These are phyloP conservation scores for Crypturellus undulatus DNA, from an alignment of 2,113 vertebrate genomes.

Conservation along the genomic window DNA sequence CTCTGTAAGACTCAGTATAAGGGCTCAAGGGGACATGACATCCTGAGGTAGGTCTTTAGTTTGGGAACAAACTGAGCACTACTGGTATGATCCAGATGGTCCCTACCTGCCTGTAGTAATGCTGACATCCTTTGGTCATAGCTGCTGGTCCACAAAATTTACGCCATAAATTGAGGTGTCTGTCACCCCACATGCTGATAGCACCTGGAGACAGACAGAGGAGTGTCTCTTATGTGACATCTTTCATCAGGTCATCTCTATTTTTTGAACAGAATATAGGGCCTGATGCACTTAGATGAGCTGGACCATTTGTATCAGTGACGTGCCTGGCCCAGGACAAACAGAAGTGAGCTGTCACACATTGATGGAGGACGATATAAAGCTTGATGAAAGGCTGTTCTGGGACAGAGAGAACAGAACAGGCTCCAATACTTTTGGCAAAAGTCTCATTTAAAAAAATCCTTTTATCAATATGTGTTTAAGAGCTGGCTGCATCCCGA, in stretches of 20 bases:
- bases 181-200: rapidly evolving
- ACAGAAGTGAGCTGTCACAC: background rate
- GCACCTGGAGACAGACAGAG: background rate
- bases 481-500: background rate
- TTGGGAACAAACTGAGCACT: background rate
- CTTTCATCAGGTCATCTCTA: background rate
- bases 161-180: background rate
- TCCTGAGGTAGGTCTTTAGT: background rate
- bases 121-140: background rate
- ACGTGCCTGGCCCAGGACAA: background rate
- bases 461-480: background rate
- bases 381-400: background rate
- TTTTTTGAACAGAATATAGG: background rate
- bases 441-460: background rate
- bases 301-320: background rate
- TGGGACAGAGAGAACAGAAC: background rate
- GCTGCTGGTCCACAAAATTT: background rate
- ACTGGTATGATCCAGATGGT: background rate
- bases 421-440: background rate
- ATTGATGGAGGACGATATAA: background rate
- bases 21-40: background rate
- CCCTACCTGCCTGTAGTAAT: background rate
- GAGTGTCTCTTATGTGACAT: background rate
- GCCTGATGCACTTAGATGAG: background rate
- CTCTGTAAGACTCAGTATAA: background rate